Conservation (phyloP, 1,140 invertebrate species). For the Orchesella cincta region DNA sequence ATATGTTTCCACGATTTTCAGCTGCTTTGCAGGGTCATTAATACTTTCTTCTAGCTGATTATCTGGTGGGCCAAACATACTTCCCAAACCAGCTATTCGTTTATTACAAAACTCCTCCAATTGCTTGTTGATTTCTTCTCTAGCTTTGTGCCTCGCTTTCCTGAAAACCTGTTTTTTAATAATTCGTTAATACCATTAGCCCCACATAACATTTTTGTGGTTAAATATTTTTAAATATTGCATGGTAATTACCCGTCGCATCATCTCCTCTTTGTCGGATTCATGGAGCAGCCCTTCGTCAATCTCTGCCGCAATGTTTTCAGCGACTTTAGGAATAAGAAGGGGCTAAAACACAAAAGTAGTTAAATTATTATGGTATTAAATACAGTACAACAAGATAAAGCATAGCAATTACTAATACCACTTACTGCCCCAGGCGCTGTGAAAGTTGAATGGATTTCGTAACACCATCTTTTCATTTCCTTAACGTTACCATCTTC, state of each 20-base stretch:
- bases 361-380: constrained; percentile 26
- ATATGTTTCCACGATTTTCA: constrained; percentile 71
- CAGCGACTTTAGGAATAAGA: constrained; percentile 78
- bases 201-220: constrained; percentile 16
- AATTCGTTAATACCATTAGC: background rate
- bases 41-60: constrained; percentile 75
- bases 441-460: constrained; percentile 95
- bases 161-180: constrained; percentile 67
- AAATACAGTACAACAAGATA: constrained; percentile 55
- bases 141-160: constrained; percentile 79
- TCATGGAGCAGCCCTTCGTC: constrained; percentile 79
- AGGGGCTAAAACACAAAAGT: constrained; percentile 66
- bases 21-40: constrained; percentile 77
- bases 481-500: constrained; percentile 83
- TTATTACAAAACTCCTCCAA: constrained; percentile 88
- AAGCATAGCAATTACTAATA: constrained; percentile 14
- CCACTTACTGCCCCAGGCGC: constrained; percentile 77
- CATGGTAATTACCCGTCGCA: constrained; percentile 67
- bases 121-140: constrained; percentile 82
- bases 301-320: constrained; percentile 82
- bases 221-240: too few species aligned
- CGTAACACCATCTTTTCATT: constrained; percentile 94
- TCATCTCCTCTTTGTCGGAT: constrained; percentile 82
- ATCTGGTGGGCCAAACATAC: constrained; percentile 86
- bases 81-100: constrained; percentile 82